Evolutionary conservation across 2,888 invertebrate genomes (phyloP).

Genomic region (Apotomis betuletana): DNA sequence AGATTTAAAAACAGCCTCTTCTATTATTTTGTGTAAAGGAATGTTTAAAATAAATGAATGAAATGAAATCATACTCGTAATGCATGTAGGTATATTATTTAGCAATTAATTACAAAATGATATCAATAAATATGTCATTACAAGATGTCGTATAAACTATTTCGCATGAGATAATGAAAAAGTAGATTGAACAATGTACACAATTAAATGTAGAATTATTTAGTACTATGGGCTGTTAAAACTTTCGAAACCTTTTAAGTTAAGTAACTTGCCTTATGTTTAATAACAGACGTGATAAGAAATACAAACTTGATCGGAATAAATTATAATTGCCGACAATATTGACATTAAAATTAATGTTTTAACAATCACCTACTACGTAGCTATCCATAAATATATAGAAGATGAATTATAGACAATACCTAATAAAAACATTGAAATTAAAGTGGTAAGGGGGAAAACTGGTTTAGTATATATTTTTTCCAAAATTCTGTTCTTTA

Average conservation of each 20-base stretch:
- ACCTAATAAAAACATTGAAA: no score
- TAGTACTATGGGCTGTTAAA: no score
- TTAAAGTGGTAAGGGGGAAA: no score
- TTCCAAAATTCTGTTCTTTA: no score
- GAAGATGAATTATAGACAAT: no score
- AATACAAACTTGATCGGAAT: not conserved
- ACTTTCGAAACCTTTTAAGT: not conserved
- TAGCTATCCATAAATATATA: no score
- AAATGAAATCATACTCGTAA: no score
- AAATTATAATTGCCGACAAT: not conserved
- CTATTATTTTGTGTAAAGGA: not conserved
- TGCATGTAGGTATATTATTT: not conserved
- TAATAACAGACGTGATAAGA: not conserved
- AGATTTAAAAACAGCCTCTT: not conserved
- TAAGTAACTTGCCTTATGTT: not conserved
- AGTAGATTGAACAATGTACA: conserved; percentile 8
- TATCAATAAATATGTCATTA: not conserved
- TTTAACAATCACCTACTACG: not conserved
- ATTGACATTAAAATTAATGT: not conserved
- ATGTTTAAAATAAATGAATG: no score
- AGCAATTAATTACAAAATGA: conserved; percentile 8
- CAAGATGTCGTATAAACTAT: conserved; percentile 13
- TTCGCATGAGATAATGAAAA: conserved; percentile 1
- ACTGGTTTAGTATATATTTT: no score
- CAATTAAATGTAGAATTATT: no score